Conservation (phyloP, 2,113 vertebrate species). For the Austrofundulus limnaeus region DNA sequence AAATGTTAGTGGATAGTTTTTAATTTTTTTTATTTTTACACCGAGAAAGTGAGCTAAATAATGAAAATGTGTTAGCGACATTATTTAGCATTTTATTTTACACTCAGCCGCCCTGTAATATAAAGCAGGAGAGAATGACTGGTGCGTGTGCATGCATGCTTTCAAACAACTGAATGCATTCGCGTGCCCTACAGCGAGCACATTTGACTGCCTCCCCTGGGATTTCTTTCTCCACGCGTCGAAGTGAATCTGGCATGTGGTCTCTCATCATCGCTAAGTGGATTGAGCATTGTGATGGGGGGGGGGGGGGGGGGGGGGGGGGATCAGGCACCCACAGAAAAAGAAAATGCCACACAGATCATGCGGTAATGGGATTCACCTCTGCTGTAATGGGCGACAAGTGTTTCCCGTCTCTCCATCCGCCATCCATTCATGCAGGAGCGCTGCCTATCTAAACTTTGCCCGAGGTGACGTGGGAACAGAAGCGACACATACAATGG, state of each 20-base stretch:
- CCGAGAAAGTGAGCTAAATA: too few relatives aligned
- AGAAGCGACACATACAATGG: slow-evolving; percentile 25
- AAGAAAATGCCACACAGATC: slow-evolving; percentile 27
- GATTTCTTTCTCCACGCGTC: slow-evolving; percentile 13
- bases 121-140: background rate
- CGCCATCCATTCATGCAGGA: slow-evolving; percentile 12
- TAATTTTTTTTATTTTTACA: too few relatives aligned
- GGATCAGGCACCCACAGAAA: slow-evolving; percentile 38
- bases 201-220: slow-evolving; percentile 11
- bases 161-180: slow-evolving; percentile 15
- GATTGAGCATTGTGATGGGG: slow-evolving; percentile 43
- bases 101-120: too few relatives aligned
- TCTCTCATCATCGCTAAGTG: slow-evolving; percentile 46
- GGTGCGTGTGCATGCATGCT: slow-evolving; percentile 6
- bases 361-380: slow-evolving; percentile 32
- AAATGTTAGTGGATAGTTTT: too few relatives aligned
- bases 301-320: too few relatives aligned
- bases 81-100: too few relatives aligned
- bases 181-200: background rate
- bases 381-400: slow-evolving; percentile 49
- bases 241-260: slow-evolving; percentile 34
- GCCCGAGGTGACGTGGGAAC: slow-evolving; percentile 40
- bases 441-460: slow-evolving; percentile 24
- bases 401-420: slow-evolving; percentile 51
- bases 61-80: too few relatives aligned